Evolutionary conservation across 2,113 vertebrate species (phyloP).

Genomic region (Paraplagusia blochii): DNA sequence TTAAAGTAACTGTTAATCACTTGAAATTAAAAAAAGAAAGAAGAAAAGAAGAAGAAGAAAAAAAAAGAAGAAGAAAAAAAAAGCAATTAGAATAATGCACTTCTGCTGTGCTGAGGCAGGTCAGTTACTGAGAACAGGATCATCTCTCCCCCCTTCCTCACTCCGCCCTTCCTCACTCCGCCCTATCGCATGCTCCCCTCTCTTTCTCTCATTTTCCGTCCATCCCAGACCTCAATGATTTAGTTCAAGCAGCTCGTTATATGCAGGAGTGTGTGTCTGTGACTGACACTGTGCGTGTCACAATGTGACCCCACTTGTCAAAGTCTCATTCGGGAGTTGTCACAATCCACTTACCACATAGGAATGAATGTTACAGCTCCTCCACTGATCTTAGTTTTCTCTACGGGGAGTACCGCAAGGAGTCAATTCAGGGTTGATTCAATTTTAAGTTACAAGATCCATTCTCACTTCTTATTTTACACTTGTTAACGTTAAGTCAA

Average conservation of each 20-base stretch:
- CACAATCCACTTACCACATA: conserved; percentile 59
- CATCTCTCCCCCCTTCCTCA: neutral
- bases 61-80: too few relatives aligned
- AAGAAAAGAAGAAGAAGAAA: too few relatives aligned
- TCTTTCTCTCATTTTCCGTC: neutral
- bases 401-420: conserved; percentile 8
- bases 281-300: conserved; percentile 26
- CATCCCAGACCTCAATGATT: conserved; percentile 4
- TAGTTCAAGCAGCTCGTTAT: conserved; percentile 20
- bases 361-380: conserved; percentile 47
- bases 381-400: conserved; percentile 29
- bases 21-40: too few relatives aligned
- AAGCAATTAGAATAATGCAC: neutral
- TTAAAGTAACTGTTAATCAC: too few relatives aligned
- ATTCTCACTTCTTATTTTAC: too few relatives aligned
- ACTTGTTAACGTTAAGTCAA: too few relatives aligned
- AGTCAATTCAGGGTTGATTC: conserved; percentile 4
- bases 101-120: neutral
- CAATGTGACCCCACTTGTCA: conserved; percentile 30
- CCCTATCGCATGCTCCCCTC: too few relatives aligned
- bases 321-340: conserved; percentile 50
- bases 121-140: conserved; percentile 13
- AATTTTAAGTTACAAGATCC: neutral
- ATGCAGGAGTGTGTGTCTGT: conserved; percentile 30
- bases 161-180: too few relatives aligned